phyloP scores from a whole-genome alignment of 2,113 vertebrate species.

The Dissostichus mawsoni region DNA sequence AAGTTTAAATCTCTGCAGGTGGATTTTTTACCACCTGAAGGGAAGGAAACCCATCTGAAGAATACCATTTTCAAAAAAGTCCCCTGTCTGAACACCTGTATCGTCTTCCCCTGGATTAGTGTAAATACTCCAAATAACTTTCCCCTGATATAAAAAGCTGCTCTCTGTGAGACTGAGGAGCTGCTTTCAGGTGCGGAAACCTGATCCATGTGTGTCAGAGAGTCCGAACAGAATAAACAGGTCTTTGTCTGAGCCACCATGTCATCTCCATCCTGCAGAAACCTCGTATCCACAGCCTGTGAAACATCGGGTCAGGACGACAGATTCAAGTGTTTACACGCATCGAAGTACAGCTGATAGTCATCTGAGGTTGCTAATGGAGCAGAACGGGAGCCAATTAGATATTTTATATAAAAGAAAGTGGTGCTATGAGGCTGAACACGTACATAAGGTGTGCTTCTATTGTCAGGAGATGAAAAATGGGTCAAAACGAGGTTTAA shows the following conservation, averaged over 20 bases:
- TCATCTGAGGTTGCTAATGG: slow-evolving; percentile 2
- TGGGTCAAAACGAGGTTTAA: no score
- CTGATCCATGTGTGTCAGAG: slow-evolving; percentile 42
- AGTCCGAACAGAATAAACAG: slow-evolving; percentile 26
- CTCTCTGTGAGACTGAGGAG: neutral
- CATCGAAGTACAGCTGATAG: slow-evolving; percentile 15
- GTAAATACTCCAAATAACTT: slow-evolving; percentile 41
- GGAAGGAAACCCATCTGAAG: neutral
- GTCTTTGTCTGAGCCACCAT: slow-evolving; percentile 32
- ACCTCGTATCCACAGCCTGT: neutral
- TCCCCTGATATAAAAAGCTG: neutral
- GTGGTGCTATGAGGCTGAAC: no score
- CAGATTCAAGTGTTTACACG: slow-evolving; percentile 6
- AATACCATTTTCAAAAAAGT: neutral
- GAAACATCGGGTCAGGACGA: neutral
- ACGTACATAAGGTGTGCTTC: no score
- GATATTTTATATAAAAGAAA: no score
- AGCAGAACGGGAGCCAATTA: neutral
- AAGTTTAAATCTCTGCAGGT: neutral
- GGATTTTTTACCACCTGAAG: neutral
- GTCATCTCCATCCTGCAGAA: neutral
- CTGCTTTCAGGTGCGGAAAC: slow-evolving; percentile 32
- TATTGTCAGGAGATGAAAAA: neutral
- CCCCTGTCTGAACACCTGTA: slow-evolving; percentile 10
- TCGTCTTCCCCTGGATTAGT: slow-evolving; percentile 34